Percentiles rank a stretch among this genome's conserved stretches.
phyloP scores from a whole-genome alignment of 2,888 invertebrate genomes.

The Automeris io region DNA sequence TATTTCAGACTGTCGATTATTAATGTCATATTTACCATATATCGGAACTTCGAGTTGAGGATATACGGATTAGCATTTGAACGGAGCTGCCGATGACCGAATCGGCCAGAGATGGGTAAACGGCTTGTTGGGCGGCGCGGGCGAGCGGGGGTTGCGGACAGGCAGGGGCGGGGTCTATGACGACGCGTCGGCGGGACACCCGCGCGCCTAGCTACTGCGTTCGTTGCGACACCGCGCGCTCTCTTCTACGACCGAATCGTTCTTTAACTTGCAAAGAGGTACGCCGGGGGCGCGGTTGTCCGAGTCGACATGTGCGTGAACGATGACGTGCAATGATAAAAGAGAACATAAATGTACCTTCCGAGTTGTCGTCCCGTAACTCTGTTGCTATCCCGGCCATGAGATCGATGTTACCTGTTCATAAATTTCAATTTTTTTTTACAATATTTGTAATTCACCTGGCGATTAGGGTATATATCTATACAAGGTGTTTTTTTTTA shows the following conservation, averaged over 20 bases:
- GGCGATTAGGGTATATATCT: not conserved
- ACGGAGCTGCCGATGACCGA: slow-evolving; percentile 12
- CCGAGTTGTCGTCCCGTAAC: slow-evolving; percentile 63
- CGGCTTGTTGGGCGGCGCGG: slow-evolving; percentile 8
- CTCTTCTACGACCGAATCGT: slow-evolving; percentile 38
- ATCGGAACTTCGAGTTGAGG: not conserved
- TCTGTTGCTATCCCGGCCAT: slow-evolving; percentile 63
- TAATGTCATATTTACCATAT: not conserved
- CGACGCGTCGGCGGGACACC: slow-evolving; percentile 58
- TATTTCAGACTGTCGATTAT: not conserved
- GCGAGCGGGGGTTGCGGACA: slow-evolving; percentile 14
- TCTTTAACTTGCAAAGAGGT: slow-evolving; percentile 34
- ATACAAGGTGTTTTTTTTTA: too few relatives aligned
- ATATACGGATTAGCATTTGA: slow-evolving; percentile 25
- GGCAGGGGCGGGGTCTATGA: slow-evolving; percentile 26
- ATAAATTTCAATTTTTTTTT: slow-evolving; percentile 12
- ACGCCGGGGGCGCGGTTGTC: slow-evolving; percentile 77
- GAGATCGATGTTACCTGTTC: slow-evolving; percentile 67
- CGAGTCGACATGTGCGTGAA: slow-evolving; percentile 72
- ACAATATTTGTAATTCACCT: too few relatives aligned
- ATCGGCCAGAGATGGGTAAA: slow-evolving; percentile 3
- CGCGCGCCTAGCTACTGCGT: slow-evolving; percentile 66
- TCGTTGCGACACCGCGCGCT: slow-evolving; percentile 47
- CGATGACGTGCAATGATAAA: slow-evolving; percentile 53
- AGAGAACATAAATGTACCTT: slow-evolving; percentile 55